Conservation (phyloP, 2,888 invertebrate species). For the Netelia fuscicornis region DNA sequence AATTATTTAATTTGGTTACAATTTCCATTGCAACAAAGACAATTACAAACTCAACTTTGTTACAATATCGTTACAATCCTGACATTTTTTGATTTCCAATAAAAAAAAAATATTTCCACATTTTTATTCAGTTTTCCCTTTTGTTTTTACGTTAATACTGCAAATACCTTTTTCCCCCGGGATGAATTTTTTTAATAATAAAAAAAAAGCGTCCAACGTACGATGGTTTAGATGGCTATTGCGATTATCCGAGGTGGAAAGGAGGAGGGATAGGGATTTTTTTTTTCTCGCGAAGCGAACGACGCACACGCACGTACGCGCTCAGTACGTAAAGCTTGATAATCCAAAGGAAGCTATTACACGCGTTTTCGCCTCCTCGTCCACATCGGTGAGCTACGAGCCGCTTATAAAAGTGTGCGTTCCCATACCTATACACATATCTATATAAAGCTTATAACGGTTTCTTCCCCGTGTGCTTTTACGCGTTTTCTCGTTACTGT, state of each 20-base stretch:
- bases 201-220: background rate
- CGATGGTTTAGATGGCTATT: background rate
- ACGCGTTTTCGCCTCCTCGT: slow-evolving; percentile 56
- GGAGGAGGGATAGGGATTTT: too few relatives aligned
- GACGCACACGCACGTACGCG: slow-evolving; percentile 31
- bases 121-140: background rate
- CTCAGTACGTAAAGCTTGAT: slow-evolving; percentile 23
- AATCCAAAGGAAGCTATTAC: slow-evolving; percentile 66
- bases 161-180: background rate
- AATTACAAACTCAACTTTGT: too few relatives aligned
- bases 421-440: background rate
- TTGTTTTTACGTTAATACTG: background rate
- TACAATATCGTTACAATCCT: too few relatives aligned
- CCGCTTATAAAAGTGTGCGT: slow-evolving; percentile 11
- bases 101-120: background rate
- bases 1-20: too few relatives aligned
- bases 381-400: slow-evolving; percentile 16
- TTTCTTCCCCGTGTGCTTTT: slow-evolving; percentile 50
- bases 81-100: background rate
- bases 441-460: background rate
- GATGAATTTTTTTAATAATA: background rate
- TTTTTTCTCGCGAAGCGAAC: slow-evolving; percentile 18
- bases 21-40: too few relatives aligned
- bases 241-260: slow-evolving; percentile 27
- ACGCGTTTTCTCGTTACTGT: slow-evolving; percentile 55